phyloP scores from a whole-genome alignment of 2,888 invertebrate genomes.

The Spisula subtruncata region DNA sequence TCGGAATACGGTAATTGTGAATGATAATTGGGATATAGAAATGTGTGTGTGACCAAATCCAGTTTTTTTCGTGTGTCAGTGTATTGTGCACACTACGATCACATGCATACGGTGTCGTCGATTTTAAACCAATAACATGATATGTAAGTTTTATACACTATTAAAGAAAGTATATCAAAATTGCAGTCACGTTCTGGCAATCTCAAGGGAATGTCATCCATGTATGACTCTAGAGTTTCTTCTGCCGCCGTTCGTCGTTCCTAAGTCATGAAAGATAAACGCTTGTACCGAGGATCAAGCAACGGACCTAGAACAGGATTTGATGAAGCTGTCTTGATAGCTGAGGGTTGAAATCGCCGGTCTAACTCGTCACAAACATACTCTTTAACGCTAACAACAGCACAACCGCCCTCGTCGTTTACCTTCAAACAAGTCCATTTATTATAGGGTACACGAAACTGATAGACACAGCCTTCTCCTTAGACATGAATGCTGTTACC shows the following conservation, averaged over 20 bases:
- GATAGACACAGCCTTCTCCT: constrained; percentile 24
- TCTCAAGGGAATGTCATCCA: neutral
- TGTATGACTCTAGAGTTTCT: neutral
- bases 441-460: neutral
- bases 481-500: constrained; percentile 31
- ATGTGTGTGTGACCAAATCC: neutral
- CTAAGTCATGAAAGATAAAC: neutral
- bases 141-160: neutral
- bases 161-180: neutral
- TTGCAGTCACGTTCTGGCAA: neutral
- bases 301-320: neutral
- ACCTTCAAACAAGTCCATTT: constrained; percentile 12
- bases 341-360: neutral
- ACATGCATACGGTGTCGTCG: no score
- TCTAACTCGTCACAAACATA: neutral
- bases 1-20: no score
- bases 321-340: neutral
- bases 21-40: no score
- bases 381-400: neutral
- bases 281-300: neutral
- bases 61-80: neutral
- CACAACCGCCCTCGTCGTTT: neutral
- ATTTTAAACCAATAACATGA: no score
- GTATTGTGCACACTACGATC: no score
- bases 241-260: neutral